Evolutionary conservation across 2,113 vertebrate species (phyloP).

Genomic region (Solea solea): DNA sequence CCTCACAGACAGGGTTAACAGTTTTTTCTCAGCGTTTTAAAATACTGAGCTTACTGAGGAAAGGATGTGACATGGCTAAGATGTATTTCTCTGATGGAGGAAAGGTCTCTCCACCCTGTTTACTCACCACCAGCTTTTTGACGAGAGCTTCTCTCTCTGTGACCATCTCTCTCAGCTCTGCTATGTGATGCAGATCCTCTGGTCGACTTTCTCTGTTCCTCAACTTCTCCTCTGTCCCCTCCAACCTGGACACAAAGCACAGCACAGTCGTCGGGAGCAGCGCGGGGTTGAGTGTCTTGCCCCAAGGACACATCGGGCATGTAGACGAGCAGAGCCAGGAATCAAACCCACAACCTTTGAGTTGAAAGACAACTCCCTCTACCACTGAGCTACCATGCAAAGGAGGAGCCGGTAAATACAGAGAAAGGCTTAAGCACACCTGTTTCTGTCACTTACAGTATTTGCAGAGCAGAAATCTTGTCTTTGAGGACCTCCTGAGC

Average conservation of each 20-base stretch:
- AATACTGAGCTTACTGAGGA: too few species aligned
- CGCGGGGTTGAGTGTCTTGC: too few species aligned
- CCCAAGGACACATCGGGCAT: too few species aligned
- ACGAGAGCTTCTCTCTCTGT: conserved; percentile 93
- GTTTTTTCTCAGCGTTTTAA: too few species aligned
- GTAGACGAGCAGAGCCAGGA: too few species aligned
- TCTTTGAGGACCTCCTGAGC: conserved; percentile 97
- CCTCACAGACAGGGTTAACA: too few species aligned
- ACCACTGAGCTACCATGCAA: too few species aligned
- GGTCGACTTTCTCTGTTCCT: conserved; percentile 92
- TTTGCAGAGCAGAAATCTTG: conserved; percentile 96
- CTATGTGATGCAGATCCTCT: conserved; percentile 93
- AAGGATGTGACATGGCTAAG: too few species aligned
- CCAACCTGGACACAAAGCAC: conserved; percentile 81
- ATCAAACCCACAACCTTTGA: too few species aligned
- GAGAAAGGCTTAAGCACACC: not conserved
- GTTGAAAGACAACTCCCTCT: too few species aligned
- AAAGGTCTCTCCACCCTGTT: not conserved
- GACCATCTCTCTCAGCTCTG: conserved; percentile 95
- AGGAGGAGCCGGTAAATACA: too few species aligned
- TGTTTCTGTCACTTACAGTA: conserved; percentile 86
- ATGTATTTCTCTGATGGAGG: too few species aligned
- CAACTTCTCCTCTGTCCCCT: conserved; percentile 96
- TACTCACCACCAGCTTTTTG: conserved; percentile 94
- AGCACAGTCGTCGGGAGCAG: not conserved